These are phyloP conservation scores for Dendrolimus houi DNA, from an alignment of 2,888 invertebrate genomes.

Conservation along the genomic window DNA sequence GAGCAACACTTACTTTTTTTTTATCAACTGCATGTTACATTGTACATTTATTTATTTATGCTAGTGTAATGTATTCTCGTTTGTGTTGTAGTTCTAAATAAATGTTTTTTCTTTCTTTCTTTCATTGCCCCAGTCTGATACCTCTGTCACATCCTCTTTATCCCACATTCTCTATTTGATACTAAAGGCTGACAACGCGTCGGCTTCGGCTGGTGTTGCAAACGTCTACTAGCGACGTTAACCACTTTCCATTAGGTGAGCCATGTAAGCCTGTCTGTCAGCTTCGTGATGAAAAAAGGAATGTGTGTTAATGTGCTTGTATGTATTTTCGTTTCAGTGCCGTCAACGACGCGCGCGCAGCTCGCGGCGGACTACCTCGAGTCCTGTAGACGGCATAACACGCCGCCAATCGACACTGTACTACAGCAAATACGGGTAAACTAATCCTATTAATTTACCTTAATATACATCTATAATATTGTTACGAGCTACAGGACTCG, in stretches of 20 bases:
- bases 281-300: neutral
- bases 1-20: no score
- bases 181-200: neutral
- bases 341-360: slow-evolving; percentile 79
- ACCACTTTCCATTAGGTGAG: neutral
- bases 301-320: neutral
- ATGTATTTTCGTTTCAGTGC: slow-evolving; percentile 63
- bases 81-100: no score
- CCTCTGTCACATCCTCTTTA: neutral
- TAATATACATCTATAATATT: no score
- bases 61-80: no score
- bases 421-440: slow-evolving; percentile 84
- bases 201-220: neutral
- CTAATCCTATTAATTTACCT: neutral
- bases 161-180: no score
- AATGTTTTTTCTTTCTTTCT: no score
- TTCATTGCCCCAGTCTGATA: neutral
- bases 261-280: neutral
- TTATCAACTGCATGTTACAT: no score
- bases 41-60: no score
- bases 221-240: neutral
- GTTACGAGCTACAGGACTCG: no score
- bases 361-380: slow-evolving; percentile 83
- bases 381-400: slow-evolving; percentile 83
- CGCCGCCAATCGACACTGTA: slow-evolving; percentile 81